phyloP scores from a whole-genome alignment of 2,113 vertebrate species.

The Calypte anna region DNA sequence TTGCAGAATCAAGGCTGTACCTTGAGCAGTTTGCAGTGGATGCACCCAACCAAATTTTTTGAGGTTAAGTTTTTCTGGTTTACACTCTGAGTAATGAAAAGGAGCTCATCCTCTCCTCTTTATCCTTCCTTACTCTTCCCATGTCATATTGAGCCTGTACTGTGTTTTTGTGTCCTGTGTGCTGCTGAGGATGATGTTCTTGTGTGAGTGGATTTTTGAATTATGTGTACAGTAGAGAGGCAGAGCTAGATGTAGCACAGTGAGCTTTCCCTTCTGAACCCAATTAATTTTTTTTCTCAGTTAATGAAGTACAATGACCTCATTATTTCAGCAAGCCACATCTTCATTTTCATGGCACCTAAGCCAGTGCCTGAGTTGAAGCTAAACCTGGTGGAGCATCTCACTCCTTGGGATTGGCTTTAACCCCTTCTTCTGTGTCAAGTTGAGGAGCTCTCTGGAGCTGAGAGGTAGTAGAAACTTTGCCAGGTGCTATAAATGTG shows the following conservation, averaged over 20 bases:
- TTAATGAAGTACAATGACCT: not conserved
- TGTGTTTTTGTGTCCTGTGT: not conserved
- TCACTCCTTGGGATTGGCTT: not conserved
- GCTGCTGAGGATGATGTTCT: not conserved
- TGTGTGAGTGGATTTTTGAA: not conserved
- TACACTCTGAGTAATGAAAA: not conserved
- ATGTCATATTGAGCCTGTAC: accelerated
- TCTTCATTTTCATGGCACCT: not conserved
- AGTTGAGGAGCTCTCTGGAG: not conserved
- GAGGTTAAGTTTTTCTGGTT: not conserved
- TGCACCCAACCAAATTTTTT: accelerated
- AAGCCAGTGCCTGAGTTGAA: not conserved
- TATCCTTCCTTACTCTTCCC: not conserved
- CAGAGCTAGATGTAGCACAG: not conserved
- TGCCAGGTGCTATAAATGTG: accelerated
- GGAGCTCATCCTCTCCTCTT: not conserved
- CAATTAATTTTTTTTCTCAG: not conserved
- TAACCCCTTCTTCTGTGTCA: accelerated
- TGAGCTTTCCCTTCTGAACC: not conserved
- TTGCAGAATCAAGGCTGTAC: accelerated
- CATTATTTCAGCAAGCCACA: not conserved
- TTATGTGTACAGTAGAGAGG: not conserved
- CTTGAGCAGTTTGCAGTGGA: not conserved
- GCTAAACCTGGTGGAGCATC: not conserved
- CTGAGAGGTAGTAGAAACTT: not conserved